Base-by-base conservation (phyloP, 2,888 invertebrate species). In the Tetheella fluctuosa region DNA sequence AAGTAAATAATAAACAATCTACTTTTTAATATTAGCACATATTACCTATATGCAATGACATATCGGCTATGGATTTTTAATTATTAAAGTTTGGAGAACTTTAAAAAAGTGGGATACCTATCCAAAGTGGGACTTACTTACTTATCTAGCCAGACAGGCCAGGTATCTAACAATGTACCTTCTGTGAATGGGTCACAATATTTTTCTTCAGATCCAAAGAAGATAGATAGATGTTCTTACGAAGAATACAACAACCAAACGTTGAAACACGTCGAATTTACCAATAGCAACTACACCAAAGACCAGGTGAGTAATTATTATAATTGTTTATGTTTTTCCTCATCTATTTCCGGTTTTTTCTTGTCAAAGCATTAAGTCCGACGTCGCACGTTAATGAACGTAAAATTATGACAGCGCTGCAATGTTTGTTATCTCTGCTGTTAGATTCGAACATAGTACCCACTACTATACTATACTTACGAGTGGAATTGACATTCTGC, bases 231-330 rank as follows among this genome's bases (percentile, higher is more conserved):
- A 82, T 97, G 97, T 84, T 95, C 96, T 0, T 97, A 96, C 75
- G 96, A 97, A 81, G 95, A 96, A 83, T 96, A 95, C 83, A 94
- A 94, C 67, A 95, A 96, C 77, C 94, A 95, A 72, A 94, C 95
- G 20, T 86, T 96, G 73, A 93, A 94, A 67, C 96, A 96, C 80
- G 94, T 93, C 20, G 96, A 96, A 72, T 77, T 93, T 23, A 91
- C 91, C 4, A 77, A 85, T 59, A 85, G 88, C 65, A 91, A 93
- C 68, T 85, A 85, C 63, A 93, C 94, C 13, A 94, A 93, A 82
- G 89, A 93, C 58, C 90, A 94, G 81, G 93, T 93, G 76, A 79
- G 81, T 48, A 25, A 25, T 59, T 37, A 23, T n/a, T 37, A 59
- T 64, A 48, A 69, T 59, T 59, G 55, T 53, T 15, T 48, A 57